phyloP scores from a whole-genome alignment of 2,797 vertebrate species.

The Spea hammondii region DNA sequence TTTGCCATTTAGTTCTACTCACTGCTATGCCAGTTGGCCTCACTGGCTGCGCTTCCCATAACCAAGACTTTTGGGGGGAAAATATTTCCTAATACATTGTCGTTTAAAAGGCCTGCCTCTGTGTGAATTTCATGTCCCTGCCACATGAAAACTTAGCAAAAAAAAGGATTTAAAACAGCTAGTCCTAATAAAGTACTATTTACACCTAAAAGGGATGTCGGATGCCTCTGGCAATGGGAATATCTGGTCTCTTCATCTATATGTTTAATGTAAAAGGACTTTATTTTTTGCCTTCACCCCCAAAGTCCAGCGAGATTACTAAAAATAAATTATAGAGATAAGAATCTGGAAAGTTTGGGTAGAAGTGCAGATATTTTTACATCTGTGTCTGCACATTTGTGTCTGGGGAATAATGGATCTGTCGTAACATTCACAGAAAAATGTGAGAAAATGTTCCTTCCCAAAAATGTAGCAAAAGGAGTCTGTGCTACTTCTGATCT shows the following conservation, averaged over 20 bases:
- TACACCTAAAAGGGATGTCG: no score
- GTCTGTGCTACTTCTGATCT: conserved; percentile 51
- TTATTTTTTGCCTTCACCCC: conserved; percentile 64
- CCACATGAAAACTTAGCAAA: no score
- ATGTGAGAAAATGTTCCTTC: conserved; percentile 71
- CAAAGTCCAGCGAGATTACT: conserved; percentile 69
- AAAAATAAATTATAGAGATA: conserved; percentile 82
- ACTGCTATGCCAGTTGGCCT: no score
- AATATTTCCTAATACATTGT: no score
- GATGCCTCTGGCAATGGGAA: conserved; percentile 35
- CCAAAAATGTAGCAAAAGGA: conserved; percentile 58
- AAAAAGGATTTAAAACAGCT: no score
- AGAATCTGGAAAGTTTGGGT: conserved; percentile 80
- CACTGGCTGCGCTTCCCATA: no score
- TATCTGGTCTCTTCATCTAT: conserved; percentile 62
- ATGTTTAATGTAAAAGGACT: conserved; percentile 71
- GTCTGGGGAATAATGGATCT: conserved; percentile 85
- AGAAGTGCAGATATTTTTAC: conserved; percentile 80
- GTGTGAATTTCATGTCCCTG: no score
- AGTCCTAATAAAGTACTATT: no score
- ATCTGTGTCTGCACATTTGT: conserved; percentile 84
- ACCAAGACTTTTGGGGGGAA: no score
- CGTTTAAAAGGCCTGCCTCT: no score
- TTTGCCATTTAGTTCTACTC: no score
- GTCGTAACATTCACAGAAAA: conserved; percentile 73